Conservation (phyloP, 2,888 invertebrate genomes). For the Thecophora atra region DNA sequence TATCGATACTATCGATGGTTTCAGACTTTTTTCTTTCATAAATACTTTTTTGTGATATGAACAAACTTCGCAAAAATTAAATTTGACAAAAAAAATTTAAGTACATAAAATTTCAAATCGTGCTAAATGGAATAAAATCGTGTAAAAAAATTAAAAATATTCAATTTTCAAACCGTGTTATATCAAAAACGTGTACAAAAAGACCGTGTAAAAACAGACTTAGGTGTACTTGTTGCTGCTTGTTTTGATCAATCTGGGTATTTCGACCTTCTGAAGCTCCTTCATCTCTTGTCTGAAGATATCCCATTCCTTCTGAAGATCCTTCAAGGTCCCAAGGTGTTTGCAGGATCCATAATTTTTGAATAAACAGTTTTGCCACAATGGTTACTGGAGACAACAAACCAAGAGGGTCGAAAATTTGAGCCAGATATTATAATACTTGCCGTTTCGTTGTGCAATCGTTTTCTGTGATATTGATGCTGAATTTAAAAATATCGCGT, state of each 20-base stretch:
- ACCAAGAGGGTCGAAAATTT: constrained; percentile 31
- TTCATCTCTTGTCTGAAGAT: neutral
- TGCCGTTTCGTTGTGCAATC: constrained; percentile 5
- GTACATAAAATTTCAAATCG: too few relatives aligned
- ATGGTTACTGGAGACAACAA: neutral
- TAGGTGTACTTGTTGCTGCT: neutral
- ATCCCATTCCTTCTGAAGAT: neutral
- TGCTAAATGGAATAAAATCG: too few relatives aligned
- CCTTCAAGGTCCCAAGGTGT: neutral
- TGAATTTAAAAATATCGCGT: neutral
- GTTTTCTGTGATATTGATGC: neutral
- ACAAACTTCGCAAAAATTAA: too few relatives aligned
- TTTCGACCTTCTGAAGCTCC: neutral
- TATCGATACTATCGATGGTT: too few relatives aligned
- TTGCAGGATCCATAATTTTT: neutral
- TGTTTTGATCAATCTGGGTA: neutral
- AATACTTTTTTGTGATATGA: too few relatives aligned
- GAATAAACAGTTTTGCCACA: neutral
- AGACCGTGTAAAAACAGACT: too few relatives aligned
- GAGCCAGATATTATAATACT: neutral
- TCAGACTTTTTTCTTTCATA: too few relatives aligned
- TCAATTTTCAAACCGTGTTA: too few relatives aligned
- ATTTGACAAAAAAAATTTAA: too few relatives aligned
- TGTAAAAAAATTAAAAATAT: too few relatives aligned
- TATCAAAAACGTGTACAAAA: too few relatives aligned